phyloP scores from a whole-genome alignment of 1,140 invertebrate species.

The Metopolophium dirhodum region DNA sequence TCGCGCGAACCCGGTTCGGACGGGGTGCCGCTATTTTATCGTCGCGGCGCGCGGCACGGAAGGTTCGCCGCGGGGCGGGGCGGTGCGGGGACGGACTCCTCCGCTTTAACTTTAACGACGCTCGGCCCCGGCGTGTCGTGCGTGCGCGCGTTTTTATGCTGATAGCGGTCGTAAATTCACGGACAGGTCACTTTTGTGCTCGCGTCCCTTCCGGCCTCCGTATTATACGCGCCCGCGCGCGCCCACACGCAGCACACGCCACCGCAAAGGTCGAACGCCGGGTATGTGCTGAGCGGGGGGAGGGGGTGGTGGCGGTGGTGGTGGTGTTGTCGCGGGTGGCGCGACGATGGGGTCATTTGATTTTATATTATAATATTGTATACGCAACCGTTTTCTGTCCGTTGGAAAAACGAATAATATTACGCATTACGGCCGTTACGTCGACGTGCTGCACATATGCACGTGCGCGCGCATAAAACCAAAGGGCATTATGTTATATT shows the following conservation, averaged over 20 bases:
- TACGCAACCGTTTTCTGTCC: not conserved
- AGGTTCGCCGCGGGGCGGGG: too few species aligned
- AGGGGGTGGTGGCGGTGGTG: too few species aligned
- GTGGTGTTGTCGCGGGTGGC: too few species aligned
- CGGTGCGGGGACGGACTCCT: not conserved
- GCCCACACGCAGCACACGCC: too few species aligned
- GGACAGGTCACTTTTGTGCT: constrained; percentile 1
- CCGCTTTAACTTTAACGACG: not conserved
- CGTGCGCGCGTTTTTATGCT: constrained; percentile 25
- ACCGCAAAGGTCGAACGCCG: not conserved
- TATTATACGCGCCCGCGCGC: not conserved
- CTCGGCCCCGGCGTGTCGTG: not conserved
- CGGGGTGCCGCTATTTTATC: not conserved
- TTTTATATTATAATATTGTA: not conserved
- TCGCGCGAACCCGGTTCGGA: not conserved
- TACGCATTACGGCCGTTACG: not conserved
- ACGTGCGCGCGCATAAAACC: not conserved
- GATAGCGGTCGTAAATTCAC: constrained; percentile 25
- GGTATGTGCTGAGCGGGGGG: not conserved
- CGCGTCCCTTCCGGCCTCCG: not conserved
- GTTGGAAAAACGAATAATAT: not conserved
- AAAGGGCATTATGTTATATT: not conserved
- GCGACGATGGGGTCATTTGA: not conserved
- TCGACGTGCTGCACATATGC: not conserved
- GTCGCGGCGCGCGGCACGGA: too few species aligned